Evolutionary conservation across 1,140 invertebrate genomes (phyloP).

Genomic region (Dendrolimus kikuchii): DNA sequence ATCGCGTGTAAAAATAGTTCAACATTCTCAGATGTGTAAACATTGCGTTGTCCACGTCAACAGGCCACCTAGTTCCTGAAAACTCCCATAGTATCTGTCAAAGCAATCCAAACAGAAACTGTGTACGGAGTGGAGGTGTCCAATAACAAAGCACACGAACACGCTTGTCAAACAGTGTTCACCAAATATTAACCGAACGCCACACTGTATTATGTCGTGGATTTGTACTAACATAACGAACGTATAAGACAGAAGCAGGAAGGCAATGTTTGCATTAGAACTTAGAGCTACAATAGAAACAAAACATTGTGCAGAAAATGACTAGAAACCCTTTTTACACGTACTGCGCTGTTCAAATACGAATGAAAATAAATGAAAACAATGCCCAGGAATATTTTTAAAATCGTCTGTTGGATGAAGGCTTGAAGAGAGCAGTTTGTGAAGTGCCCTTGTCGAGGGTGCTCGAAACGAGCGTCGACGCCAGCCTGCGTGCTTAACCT

Average conservation of each 20-base stretch:
- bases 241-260: conserved; percentile 37
- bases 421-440: conserved; percentile 51
- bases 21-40: conserved; percentile 36
- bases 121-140: conserved; percentile 50
- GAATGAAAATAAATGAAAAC: conserved; percentile 22
- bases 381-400: conserved; percentile 23
- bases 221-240: conserved; percentile 46
- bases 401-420: conserved; percentile 26
- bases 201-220: conserved; percentile 48
- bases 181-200: conserved; percentile 57
- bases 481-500: conserved; percentile 28
- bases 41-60: conserved; percentile 12
- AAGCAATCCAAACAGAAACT: conserved; percentile 51
- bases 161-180: conserved; percentile 61
- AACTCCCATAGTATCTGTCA: conserved; percentile 36
- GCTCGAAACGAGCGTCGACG: conserved; percentile 36
- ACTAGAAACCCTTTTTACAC: neutral
- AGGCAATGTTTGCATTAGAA: conserved; percentile 43
- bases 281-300: conserved; percentile 18
- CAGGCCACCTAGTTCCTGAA: conserved; percentile 29
- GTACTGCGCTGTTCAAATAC: conserved; percentile 14
- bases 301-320: no score
- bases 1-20: conserved; percentile 6
- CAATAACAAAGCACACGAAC: conserved; percentile 61
- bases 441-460: conserved; percentile 40